Evolutionary conservation across 2,113 vertebrate species (phyloP).

Genomic region (Callipepla squamata): DNA sequence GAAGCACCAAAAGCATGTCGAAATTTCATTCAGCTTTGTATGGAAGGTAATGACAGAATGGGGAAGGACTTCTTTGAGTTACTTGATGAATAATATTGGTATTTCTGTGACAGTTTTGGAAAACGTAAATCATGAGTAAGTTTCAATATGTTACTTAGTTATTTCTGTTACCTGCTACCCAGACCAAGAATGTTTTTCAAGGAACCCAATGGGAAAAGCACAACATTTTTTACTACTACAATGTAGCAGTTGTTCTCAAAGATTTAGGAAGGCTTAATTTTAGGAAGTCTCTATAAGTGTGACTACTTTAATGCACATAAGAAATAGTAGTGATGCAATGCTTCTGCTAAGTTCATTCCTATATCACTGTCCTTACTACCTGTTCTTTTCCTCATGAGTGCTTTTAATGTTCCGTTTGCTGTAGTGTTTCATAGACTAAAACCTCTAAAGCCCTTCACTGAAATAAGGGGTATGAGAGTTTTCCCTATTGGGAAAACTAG

Average conservation of each 20-base stretch:
- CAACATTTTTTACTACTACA: neutral
- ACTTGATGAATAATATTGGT: neutral
- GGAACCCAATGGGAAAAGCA: accelerated
- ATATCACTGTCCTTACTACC: neutral
- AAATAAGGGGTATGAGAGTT: neutral
- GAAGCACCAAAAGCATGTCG: slow-evolving; percentile 96
- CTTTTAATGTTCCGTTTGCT: neutral
- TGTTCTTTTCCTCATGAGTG: accelerated
- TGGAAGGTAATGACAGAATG: slow-evolving; percentile 88
- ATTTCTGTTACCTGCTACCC: neutral
- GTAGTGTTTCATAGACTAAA: neutral
- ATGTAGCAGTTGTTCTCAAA: neutral
- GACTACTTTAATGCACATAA: neutral
- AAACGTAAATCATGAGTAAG: neutral
- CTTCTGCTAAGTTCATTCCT: neutral
- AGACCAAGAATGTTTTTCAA: neutral
- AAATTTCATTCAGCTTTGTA: slow-evolving; percentile 95
- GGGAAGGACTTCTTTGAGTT: neutral
- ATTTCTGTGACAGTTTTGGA: neutral
- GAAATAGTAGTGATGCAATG: neutral
- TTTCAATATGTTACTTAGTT: neutral
- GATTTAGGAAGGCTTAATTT: neutral
- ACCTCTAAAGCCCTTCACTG: neutral
- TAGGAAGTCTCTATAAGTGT: neutral
- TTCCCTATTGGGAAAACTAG: neutral